These are phyloP conservation scores for Lasioglossum calceatum DNA, from an alignment of 2,888 invertebrate genomes.

Conservation along the genomic window DNA sequence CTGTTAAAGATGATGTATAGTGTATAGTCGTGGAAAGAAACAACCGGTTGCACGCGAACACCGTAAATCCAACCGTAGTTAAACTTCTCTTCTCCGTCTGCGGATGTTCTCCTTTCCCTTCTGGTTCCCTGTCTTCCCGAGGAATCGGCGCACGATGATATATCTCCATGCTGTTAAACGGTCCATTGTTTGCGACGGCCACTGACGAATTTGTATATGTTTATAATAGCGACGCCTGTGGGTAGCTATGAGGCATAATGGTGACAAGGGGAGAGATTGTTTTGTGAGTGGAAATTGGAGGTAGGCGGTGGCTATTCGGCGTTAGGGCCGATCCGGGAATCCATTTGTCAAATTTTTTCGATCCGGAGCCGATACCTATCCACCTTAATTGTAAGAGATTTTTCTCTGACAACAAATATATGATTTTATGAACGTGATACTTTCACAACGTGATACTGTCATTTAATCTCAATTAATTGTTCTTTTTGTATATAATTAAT, in stretches of 20 bases:
- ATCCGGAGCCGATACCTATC: background rate
- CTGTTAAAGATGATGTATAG: conserved; percentile 63
- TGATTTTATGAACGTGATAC: background rate
- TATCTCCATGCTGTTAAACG: conserved; percentile 83
- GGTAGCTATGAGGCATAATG: conserved; percentile 64
- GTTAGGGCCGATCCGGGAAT: background rate
- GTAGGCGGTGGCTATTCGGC: conserved; percentile 17
- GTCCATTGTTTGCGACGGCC: conserved; percentile 83
- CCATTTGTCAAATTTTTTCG: conserved; percentile 24
- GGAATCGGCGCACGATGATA: conserved; percentile 80
- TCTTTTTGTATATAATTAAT: background rate
- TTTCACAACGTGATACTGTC: background rate
- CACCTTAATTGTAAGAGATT: background rate
- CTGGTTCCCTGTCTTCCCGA: conserved; percentile 34
- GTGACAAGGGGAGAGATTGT: conserved; percentile 62
- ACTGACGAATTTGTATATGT: conserved; percentile 84
- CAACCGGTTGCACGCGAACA: conserved; percentile 51
- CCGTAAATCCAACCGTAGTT: conserved; percentile 63
- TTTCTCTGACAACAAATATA: background rate
- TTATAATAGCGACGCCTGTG: conserved; percentile 81
- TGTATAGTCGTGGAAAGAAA: conserved; percentile 48
- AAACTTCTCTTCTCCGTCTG: conserved; percentile 39
- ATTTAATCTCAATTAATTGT: background rate
- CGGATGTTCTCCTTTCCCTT: conserved; percentile 45
- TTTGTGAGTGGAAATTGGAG: conserved; percentile 42